These are phyloP conservation scores for Toxotes lorentzi DNA, from an alignment of 2,797 vertebrate species.

Conservation along the genomic window DNA sequence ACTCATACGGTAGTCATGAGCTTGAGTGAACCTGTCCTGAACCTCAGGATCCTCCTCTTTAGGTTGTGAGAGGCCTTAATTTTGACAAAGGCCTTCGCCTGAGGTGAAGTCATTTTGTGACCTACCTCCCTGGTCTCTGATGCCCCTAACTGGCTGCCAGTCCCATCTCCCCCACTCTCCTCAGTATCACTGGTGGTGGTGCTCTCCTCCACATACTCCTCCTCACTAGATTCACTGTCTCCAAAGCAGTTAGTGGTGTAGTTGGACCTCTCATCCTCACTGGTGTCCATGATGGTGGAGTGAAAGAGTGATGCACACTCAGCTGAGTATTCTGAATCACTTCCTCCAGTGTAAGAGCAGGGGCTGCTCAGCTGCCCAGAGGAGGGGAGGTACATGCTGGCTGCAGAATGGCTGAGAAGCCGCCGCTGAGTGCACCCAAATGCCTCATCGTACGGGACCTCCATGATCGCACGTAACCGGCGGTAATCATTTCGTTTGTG, in stretches of 20 bases:
- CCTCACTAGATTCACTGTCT: slow-evolving; percentile 93
- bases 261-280: slow-evolving; percentile 93
- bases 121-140: slow-evolving; percentile 29
- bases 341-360: slow-evolving; percentile 84
- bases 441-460: slow-evolving; percentile 88
- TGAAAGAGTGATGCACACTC: slow-evolving; percentile 96
- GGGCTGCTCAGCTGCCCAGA: slow-evolving; percentile 81
- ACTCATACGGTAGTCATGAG: slow-evolving; percentile 95
- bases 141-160: slow-evolving; percentile 64
- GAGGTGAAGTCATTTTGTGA: slow-evolving; percentile 83
- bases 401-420: slow-evolving; percentile 60
- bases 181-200: slow-evolving; percentile 90
- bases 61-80: slow-evolving; percentile 97
- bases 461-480: slow-evolving; percentile 85
- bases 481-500: slow-evolving; percentile 90
- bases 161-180: slow-evolving; percentile 85
- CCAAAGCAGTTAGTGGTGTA: slow-evolving; percentile 96
- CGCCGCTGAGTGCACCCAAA: slow-evolving; percentile 82
- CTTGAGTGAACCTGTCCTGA: slow-evolving; percentile 93
- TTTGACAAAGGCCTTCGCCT: slow-evolving; percentile 91
- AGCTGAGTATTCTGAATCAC: slow-evolving; percentile 95
- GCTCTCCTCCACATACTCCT: slow-evolving; percentile 90
- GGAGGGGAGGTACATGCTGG: slow-evolving; percentile 67
- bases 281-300: slow-evolving; percentile 94
- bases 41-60: slow-evolving; percentile 96